Percentiles rank a stretch among this genome's conserved stretches.
phyloP scores from a whole-genome alignment of 2,797 vertebrate genomes.

The Sorex maritimensis region DNA sequence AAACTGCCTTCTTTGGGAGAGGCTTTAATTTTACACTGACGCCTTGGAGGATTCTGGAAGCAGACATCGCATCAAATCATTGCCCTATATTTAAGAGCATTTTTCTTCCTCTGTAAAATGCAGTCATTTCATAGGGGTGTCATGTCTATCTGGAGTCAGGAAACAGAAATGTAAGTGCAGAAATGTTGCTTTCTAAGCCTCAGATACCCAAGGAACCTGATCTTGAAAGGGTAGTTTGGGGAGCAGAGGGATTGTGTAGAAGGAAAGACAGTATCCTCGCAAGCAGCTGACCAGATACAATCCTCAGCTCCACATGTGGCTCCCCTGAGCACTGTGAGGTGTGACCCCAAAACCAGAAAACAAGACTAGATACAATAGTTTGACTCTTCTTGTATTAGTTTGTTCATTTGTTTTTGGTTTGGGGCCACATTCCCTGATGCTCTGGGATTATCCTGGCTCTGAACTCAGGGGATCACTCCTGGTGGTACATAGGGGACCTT shows the following conservation, averaged over 20 bases:
- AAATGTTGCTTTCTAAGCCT: conserved; percentile 70
- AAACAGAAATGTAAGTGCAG: conserved; percentile 80
- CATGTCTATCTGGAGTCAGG: conserved; percentile 83
- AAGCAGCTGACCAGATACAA: too few species aligned
- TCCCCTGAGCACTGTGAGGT: too few species aligned
- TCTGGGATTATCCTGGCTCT: too few species aligned
- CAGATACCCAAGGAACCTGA: conserved; percentile 36
- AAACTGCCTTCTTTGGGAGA: conserved; percentile 89
- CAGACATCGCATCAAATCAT: conserved; percentile 91
- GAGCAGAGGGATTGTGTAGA: too few species aligned
- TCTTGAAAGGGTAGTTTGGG: neutral
- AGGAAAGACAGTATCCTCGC: too few species aligned
- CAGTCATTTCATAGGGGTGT: conserved; percentile 84
- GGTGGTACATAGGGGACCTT: too few species aligned
- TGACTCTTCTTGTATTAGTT: conserved; percentile 30
- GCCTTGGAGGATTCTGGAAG: conserved; percentile 88
- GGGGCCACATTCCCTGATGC: too few species aligned
- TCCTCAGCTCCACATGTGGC: too few species aligned
- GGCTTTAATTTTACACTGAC: conserved; percentile 90
- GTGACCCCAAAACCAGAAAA: too few species aligned
- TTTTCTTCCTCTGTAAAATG: conserved; percentile 86
- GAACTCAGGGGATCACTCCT: too few species aligned
- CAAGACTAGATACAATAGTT: neutral
- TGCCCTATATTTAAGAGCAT: conserved; percentile 87
- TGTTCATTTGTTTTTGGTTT: neutral